Evolutionary conservation across 2,888 invertebrate species (phyloP).

Genomic region (Drosophila suboccidentalis): DNA sequence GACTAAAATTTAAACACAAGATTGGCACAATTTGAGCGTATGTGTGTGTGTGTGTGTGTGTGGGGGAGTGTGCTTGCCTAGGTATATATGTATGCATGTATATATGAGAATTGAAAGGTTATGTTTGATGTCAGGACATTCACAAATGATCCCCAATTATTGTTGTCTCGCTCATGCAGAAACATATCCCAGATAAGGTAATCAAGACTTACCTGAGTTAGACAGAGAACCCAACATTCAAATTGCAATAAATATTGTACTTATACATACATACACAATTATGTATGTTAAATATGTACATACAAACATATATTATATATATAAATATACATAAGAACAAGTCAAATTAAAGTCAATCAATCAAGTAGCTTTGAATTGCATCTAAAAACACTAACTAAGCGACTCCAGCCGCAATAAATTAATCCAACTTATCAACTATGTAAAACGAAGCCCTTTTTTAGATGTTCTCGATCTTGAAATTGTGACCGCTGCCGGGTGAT

Average conservation of each 20-base stretch:
- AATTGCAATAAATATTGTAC: slow-evolving; percentile 21
- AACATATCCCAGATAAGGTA: slow-evolving; percentile 30
- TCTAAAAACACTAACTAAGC: slow-evolving; percentile 71
- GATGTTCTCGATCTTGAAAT: slow-evolving; percentile 85
- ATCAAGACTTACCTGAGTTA: slow-evolving; percentile 62
- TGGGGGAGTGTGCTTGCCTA: slow-evolving; percentile 18
- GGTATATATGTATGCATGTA: slow-evolving; percentile 6
- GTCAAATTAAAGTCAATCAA: slow-evolving; percentile 43
- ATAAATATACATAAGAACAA: slow-evolving; percentile 33
- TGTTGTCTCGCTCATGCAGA: slow-evolving; percentile 58
- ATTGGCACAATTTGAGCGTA: slow-evolving; percentile 54
- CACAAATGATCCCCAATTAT: slow-evolving; percentile 72
- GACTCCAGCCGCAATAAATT: slow-evolving; percentile 68
- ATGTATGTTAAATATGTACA: slow-evolving; percentile 30
- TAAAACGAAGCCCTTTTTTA: slow-evolving; percentile 54
- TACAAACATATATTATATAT: slow-evolving; percentile 38
- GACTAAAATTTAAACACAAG: slow-evolving; percentile 80
- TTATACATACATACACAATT: slow-evolving; percentile 34
- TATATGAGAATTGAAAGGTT: slow-evolving; percentile 35
- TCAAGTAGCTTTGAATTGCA: slow-evolving; percentile 50
- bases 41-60: slow-evolving; percentile 38
- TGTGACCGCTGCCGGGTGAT: slow-evolving; percentile 83
- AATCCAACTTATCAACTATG: slow-evolving; percentile 37
- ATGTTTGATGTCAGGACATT: slow-evolving; percentile 67
- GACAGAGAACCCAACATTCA: slow-evolving; percentile 20